phyloP scores from a whole-genome alignment of 2,113 vertebrate genomes.

The Mormoops blainvillei region DNA sequence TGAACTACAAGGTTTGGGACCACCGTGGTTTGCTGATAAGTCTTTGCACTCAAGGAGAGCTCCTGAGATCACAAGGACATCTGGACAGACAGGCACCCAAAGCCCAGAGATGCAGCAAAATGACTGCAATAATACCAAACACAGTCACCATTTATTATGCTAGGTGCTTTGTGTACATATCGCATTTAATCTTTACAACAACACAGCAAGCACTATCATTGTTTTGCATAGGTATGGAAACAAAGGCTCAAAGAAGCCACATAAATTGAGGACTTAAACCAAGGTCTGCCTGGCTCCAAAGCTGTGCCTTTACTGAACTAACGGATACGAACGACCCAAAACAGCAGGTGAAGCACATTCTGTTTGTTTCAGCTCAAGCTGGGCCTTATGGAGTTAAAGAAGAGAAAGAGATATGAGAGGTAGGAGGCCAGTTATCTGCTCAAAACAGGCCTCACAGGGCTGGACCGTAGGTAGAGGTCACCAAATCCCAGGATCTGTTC shows the following conservation, averaged over 20 bases:
- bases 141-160: not conserved
- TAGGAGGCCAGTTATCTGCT: not conserved
- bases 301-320: not conserved
- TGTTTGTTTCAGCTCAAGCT: not conserved
- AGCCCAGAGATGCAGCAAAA: not conserved
- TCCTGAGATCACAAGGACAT: not conserved
- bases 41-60: not conserved
- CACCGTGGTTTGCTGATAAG: not conserved
- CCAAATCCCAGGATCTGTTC: not conserved
- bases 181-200: not conserved
- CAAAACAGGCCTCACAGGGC: not conserved
- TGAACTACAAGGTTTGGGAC: not conserved
- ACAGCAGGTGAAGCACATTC: not conserved
- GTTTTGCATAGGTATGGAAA: not conserved
- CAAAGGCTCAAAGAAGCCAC: not conserved
- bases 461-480: not conserved
- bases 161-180: not conserved
- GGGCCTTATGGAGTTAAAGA: not conserved
- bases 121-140: not conserved
- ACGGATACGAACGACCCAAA: not conserved
- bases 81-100: not conserved
- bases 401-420: not conserved
- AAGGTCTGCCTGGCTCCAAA: not conserved
- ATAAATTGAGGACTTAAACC: not conserved
- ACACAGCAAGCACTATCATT: not conserved